phyloP scores from a whole-genome alignment of 1,140 invertebrate species.

The Vanessa tameamea region DNA sequence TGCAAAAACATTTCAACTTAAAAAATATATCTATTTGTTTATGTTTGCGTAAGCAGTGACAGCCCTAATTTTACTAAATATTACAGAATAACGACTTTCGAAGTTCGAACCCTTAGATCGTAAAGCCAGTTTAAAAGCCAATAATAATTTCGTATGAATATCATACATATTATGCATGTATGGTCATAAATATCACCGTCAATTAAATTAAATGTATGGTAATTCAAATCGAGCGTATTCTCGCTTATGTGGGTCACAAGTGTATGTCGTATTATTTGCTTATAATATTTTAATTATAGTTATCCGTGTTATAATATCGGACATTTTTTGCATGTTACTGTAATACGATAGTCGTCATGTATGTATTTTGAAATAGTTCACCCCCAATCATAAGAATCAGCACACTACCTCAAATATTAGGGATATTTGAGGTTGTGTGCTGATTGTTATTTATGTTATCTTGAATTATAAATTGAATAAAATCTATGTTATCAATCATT shows the following conservation, averaged over 20 bases:
- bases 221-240: slow-evolving; percentile 15
- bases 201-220: slow-evolving; percentile 25
- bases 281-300: background rate
- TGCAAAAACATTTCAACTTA: no score
- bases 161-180: slow-evolving; percentile 18
- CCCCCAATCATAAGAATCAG: no score
- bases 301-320: background rate
- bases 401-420: no score
- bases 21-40: no score
- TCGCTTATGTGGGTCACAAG: slow-evolving; percentile 19
- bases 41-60: no score
- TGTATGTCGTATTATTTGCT: background rate
- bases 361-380: no score
- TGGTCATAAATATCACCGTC: slow-evolving; percentile 22
- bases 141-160: slow-evolving; percentile 22
- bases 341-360: no score
- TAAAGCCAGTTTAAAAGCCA: slow-evolving; percentile 8
- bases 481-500: no score
- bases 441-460: no score
- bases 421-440: no score
- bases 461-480: no score
- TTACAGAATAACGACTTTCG: slow-evolving; percentile 5
- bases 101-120: background rate
- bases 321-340: background rate
- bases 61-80: background rate